A percentile compares a stretch with the other conserved stretches of the same genome.
These are phyloP conservation scores for Australoheros scitulus DNA, from an alignment of 2,113 vertebrate genomes.

Conservation along the genomic window DNA sequence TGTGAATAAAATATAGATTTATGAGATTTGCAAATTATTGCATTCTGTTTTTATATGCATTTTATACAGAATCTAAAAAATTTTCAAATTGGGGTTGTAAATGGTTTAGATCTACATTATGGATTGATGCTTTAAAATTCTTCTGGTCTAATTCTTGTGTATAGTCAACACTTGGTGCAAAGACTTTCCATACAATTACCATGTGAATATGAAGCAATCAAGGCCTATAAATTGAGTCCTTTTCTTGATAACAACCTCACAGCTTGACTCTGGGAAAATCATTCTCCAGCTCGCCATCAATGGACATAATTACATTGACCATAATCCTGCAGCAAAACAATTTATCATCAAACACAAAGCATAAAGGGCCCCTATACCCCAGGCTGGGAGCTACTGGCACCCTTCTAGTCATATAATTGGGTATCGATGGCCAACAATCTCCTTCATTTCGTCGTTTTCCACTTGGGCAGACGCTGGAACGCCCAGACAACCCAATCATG, in stretches of 20 bases:
- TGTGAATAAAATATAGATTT: background rate
- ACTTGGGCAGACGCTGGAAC: slow-evolving; percentile 75
- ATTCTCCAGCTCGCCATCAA: slow-evolving; percentile 29
- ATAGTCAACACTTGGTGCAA: background rate
- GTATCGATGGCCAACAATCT: slow-evolving; percentile 79
- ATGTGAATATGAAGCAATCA: slow-evolving; percentile 49
- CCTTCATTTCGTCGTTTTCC: slow-evolving; percentile 76
- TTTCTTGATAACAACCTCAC: slow-evolving; percentile 58
- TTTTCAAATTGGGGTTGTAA: background rate
- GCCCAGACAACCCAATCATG: slow-evolving; percentile 77
- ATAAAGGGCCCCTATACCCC: slow-evolving; percentile 14
- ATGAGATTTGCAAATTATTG: too few species aligned
- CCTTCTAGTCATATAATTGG: slow-evolving; percentile 71
- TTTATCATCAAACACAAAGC: slow-evolving; percentile 51
- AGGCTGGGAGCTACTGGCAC: slow-evolving; percentile 45
- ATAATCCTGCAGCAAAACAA: slow-evolving; percentile 63
- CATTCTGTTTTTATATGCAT: background rate
- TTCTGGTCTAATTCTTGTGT: background rate
- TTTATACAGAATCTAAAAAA: background rate
- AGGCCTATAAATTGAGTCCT: slow-evolving; percentile 39
- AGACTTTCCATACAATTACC: slow-evolving; percentile 38
- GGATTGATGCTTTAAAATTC: background rate
- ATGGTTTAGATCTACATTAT: background rate
- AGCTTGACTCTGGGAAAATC: slow-evolving; percentile 62
- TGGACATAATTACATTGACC: slow-evolving; percentile 66